These are phyloP conservation scores for Gouania willdenowi DNA, from an alignment of 2,797 vertebrate species.

Conservation along the genomic window DNA sequence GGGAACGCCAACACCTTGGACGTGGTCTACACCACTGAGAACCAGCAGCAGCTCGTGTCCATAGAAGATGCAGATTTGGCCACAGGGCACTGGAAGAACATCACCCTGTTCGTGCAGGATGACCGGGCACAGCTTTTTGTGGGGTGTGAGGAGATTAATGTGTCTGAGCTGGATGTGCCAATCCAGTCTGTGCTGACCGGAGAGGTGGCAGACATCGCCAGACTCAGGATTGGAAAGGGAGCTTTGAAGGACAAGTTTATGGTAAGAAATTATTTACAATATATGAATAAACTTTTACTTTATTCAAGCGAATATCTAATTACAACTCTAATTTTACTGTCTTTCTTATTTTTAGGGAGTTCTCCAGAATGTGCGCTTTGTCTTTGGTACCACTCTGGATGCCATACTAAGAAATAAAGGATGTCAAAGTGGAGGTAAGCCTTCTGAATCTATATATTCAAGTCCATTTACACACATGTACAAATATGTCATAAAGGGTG, in stretches of 20 bases:
- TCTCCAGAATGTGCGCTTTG: conserved; percentile 95
- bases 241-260: conserved; percentile 87
- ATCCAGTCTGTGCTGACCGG: conserved; percentile 86
- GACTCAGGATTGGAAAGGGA: conserved; percentile 88
- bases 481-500: no score
- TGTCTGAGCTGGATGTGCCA: conserved; percentile 84
- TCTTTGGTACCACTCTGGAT: conserved; percentile 91
- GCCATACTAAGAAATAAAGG: conserved; percentile 93
- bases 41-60: conserved; percentile 85
- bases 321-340: no score
- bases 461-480: no score
- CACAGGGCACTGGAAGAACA: conserved; percentile 91
- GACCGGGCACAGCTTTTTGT: conserved; percentile 90
- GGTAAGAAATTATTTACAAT: no score
- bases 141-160: conserved; percentile 92
- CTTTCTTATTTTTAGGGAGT: conserved; percentile 78
- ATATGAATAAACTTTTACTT: no score
- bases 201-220: conserved; percentile 81
- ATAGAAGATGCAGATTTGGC: conserved; percentile 89
- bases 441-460: no score
- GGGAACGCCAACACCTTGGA: conserved; percentile 90
- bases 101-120: conserved; percentile 94
- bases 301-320: no score
- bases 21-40: conserved; percentile 80
- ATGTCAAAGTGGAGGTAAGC: conserved; percentile 89